Conservation (phyloP, 2,888 invertebrate genomes). For the Spialia ferax region DNA sequence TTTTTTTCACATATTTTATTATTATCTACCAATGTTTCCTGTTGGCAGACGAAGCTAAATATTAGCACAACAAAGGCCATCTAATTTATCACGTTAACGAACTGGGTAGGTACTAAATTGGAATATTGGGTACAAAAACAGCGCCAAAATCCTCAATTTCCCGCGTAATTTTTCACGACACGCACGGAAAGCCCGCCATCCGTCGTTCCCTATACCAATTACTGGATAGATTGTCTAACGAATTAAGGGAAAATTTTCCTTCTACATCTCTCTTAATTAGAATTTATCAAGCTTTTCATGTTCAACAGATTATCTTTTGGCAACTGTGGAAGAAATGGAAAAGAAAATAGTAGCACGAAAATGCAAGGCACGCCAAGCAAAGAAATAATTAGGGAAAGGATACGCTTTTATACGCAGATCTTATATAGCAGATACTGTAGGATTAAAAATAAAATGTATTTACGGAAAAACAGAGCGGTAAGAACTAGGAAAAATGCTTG, state of each 20-base stretch:
- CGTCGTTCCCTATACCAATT: constrained; percentile 3
- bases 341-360: too few species aligned
- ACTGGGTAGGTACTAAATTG: neutral
- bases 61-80: neutral
- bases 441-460: neutral
- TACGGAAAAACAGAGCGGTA: too few species aligned
- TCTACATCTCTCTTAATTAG: constrained; percentile 15
- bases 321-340: neutral
- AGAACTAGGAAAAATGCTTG: too few species aligned
- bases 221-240: constrained; percentile 12
- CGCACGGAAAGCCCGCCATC: constrained; percentile 5
- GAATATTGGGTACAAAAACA: neutral
- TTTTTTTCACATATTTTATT: neutral
- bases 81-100: constrained; percentile 3
- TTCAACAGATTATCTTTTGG: constrained; percentile 1
- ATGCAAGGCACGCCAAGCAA: too few species aligned
- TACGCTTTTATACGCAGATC: too few species aligned
- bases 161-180: constrained; percentile 17
- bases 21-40: neutral
- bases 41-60: too few species aligned
- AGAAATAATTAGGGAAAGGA: too few species aligned
- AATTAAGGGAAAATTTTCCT: constrained; percentile 14
- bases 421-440: too few species aligned
- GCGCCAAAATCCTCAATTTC: constrained; percentile 5
- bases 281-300: constrained; percentile 6